Base-by-base conservation (phyloP, 2,113 vertebrate species). In the Natator depressus region DNA sequence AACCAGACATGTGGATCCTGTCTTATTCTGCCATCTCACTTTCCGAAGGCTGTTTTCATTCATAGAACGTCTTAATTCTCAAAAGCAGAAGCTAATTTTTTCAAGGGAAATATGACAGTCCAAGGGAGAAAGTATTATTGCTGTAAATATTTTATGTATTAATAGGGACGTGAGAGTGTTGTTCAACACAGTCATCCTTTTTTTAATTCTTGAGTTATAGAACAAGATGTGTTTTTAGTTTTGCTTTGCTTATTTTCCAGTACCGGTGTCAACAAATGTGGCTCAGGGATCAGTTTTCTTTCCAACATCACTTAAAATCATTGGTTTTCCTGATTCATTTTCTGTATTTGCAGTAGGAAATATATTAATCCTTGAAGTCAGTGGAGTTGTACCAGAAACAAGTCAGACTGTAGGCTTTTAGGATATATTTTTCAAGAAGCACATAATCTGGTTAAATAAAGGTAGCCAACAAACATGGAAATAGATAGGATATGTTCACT, bases 91-190 rank as follows among this genome's bases (percentile, higher is more conserved):
- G 27, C 38, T 90, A 53, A 55, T 49, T 81, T 94, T 97, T 92
- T 31, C 35, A 53, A 81, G 87, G 89, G 93, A 97, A 96, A 93
- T 69, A 86, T 1, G 27, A 50, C 3, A 85, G 29, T 82, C 31
- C 57, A 83, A 72, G 24, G 29, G 88, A n/a, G 3, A 95, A 95
- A 62, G 31, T 38, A 59, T 17, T 13, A 13, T 46, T 0, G 35
- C 82, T 95, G 31, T 94, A 96, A 97, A 94, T 87, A 22, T 82
- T 46, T 17, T 87, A 20, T 80, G 87, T 92, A 57, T 72, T 91
- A 89, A 92, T 59, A 87, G 90, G 90, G 93, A 90, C 80, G 25
- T 82, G 22, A n/a, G 90, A 91, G 25, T 88, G 57, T 69, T 95
- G 93, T 91, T 83, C 89, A 46, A 2, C 3, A 85, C 25, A 90